Base-by-base conservation (phyloP, 2,888 invertebrate genomes). In the Scrobipalpa costella region DNA sequence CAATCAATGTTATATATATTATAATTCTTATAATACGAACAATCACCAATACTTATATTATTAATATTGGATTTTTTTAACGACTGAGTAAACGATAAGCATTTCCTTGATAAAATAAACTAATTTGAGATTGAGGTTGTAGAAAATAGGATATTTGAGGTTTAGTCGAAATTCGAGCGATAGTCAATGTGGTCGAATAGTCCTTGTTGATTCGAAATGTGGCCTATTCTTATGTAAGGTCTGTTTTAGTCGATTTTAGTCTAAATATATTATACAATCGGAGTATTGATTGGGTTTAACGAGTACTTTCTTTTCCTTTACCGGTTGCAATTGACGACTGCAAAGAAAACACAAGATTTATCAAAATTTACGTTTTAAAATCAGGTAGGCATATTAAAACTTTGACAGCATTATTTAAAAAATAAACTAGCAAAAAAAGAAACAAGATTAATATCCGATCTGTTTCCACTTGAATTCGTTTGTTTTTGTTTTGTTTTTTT, bases 61-160 rank as follows among this genome's bases (percentile, higher is more conserved):
- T 9, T 34, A 55, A 55, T 34, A 55, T 55, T 55, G 55, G 62
- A 63, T 63, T 67, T 67, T 62, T 66, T 69, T 68, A 62, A 67
- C 71, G 73, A 73, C 73, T 73, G 73, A 73, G 64, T 72, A 72
- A 68, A 68, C 63, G 65, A 66, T 73, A 73, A 71, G 73, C 71
- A 72, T 72, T 72, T 71, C 66, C 63, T 69, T 62, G 57, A 62
- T 61, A 50, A 15, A 55, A 55, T 55, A 55, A 55, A 55, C 15
- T 55, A 55, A 55, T 34, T 70, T 74, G 75, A 75, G 72, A 76
- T 75, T 74, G 69, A 70, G 73, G 70, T 75, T 74, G 75, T 75
- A 74, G 70, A 65, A 67, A 64, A 52, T 75, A 74, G 70, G 64
- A 67, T 64, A 52, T 61, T 61, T 17, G 67, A 66, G 67, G 57